Percentiles rank a stretch among this genome's conserved stretches.
These are phyloP conservation scores for Zoroaster sp. DNA, from an alignment of 53 echinoderm and acorn worm species.

Conservation along the genomic window DNA sequence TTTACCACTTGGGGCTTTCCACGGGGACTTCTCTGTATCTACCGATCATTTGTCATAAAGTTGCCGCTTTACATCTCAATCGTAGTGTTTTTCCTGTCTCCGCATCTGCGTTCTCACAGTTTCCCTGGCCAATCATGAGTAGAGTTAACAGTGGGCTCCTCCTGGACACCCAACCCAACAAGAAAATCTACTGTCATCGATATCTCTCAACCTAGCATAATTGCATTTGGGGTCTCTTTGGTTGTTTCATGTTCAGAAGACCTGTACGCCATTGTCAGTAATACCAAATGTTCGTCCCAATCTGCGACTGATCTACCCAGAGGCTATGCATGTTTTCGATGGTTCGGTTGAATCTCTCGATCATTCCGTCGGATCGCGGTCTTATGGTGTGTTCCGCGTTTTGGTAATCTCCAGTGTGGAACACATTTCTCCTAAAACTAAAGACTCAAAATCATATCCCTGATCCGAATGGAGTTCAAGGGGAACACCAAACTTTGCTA, in stretches of 20 bases:
- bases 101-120: not conserved
- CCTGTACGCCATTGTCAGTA: slow-evolving; percentile 57
- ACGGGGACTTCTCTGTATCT: not conserved
- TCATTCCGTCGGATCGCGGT: slow-evolving; percentile 65
- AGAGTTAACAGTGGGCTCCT: not conserved
- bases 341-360: slow-evolving; percentile 62
- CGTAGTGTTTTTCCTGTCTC: not conserved
- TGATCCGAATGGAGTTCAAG: slow-evolving; percentile 54
- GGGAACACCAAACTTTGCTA: slow-evolving; percentile 57
- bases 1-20: not conserved
- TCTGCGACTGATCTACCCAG: slow-evolving; percentile 39
- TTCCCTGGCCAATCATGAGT: not conserved
- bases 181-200: slow-evolving; percentile 31
- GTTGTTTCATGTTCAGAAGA: slow-evolving; percentile 26
- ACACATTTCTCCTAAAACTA: slow-evolving; percentile 36
- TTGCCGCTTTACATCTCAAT: not conserved
- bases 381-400: slow-evolving; percentile 34
- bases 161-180: not conserved
- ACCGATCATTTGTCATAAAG: not conserved
- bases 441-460: slow-evolving; percentile 54
- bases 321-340: slow-evolving; percentile 31
- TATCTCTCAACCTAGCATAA: slow-evolving; percentile 10
- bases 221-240: slow-evolving; percentile 10
- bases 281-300: slow-evolving; percentile 48
- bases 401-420: slow-evolving; percentile 20